Percentiles rank a stretch among this genome's conserved stretches.
phyloP scores from a whole-genome alignment of 2,888 invertebrate genomes.

The Terebella lapidaria region DNA sequence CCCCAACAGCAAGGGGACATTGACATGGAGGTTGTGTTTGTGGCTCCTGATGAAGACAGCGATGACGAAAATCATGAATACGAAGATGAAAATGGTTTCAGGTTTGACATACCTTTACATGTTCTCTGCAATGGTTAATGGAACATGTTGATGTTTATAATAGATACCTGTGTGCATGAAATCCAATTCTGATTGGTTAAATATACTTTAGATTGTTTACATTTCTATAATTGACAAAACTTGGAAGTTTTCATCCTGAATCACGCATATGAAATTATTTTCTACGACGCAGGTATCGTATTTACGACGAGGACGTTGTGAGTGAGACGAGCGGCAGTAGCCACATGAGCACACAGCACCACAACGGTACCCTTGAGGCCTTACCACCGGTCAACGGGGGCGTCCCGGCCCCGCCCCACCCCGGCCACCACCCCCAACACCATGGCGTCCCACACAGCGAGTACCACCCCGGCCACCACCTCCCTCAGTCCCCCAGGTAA shows the following conservation, averaged over 20 bases:
- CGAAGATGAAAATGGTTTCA: conserved; percentile 51
- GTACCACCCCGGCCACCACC: background rate
- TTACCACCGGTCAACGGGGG: background rate
- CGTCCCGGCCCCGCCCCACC: background rate
- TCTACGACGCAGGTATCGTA: conserved; percentile 47
- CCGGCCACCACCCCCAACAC: background rate
- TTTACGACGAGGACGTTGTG: conserved; percentile 48
- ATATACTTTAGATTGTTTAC: background rate
- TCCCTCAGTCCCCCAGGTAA: background rate
- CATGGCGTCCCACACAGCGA: background rate
- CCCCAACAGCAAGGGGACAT: conserved; percentile 67
- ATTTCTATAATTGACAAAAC: background rate
- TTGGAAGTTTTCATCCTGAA: too few relatives aligned
- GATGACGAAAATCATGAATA: conserved; percentile 54
- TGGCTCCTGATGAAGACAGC: conserved; percentile 65
- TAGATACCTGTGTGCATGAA: background rate
- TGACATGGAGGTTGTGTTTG: conserved; percentile 71
- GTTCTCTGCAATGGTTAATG: background rate
- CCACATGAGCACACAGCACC: conserved; percentile 11
- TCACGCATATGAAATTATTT: too few relatives aligned
- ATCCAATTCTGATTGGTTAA: background rate
- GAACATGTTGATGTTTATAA: background rate
- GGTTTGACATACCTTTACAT: conserved; percentile 39
- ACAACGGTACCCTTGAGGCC: background rate
- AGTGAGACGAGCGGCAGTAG: conserved; percentile 34